Evolutionary conservation across 2,797 vertebrate species (phyloP).

Genomic region (Sardinella longiceps): DNA sequence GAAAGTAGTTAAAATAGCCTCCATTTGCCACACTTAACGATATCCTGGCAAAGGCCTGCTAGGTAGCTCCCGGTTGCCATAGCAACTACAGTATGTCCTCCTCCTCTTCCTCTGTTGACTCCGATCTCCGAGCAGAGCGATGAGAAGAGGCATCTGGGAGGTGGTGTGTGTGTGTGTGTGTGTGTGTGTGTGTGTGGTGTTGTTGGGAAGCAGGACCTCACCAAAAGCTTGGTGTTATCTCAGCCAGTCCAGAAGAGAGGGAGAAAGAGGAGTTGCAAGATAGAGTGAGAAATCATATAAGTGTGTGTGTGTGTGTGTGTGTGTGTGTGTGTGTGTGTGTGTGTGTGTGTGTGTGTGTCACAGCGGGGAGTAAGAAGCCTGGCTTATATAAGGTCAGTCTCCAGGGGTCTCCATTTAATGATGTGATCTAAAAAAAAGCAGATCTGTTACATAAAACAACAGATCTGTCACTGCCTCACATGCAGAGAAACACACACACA

Average conservation of each 20-base stretch:
- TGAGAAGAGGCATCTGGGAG: background rate
- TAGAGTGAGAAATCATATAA: conserved; percentile 9
- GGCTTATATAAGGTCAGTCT: conserved; percentile 45
- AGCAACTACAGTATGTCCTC: conserved; percentile 45
- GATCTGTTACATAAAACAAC: conserved; percentile 49
- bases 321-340: background rate
- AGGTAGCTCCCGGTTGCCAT: conserved; percentile 48
- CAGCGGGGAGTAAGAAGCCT: conserved; percentile 20
- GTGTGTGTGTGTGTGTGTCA: conserved; percentile 10
- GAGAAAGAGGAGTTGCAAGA: background rate
- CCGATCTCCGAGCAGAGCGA: background rate
- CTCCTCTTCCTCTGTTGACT: conserved; percentile 1
- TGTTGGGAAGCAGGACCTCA: conserved; percentile 57
- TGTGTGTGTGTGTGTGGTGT: conserved; percentile 52
- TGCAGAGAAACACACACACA: conserved; percentile 19
- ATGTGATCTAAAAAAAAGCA: conserved; percentile 45
- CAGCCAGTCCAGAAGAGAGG: conserved; percentile 47
- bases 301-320: too few relatives aligned
- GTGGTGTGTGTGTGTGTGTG: conserved; percentile 40
- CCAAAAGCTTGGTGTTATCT: conserved; percentile 59
- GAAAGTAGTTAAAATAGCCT: background rate
- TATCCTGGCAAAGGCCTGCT: conserved; percentile 38
- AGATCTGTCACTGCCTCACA: conserved; percentile 1
- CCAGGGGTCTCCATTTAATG: conserved; percentile 33
- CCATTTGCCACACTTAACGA: conserved; percentile 42